Evolutionary conservation across 2,888 invertebrate species (phyloP), one percentile per base, ranked within the genome.

Genomic region (Plebejus melissa): DNA sequence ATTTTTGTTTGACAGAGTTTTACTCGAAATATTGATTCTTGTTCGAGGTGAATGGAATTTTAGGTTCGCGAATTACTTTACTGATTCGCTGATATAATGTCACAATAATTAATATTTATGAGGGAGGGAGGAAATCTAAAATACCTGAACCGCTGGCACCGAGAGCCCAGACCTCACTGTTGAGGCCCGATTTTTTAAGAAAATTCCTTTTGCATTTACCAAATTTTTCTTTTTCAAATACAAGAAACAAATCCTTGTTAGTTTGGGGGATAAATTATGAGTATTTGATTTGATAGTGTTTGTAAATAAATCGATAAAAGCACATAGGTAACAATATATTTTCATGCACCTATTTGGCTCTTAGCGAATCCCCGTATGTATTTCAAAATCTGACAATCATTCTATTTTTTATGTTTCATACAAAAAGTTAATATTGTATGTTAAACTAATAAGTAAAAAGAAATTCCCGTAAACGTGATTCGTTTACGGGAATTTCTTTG

Each of bases 401-500:
- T n/a, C 1, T 2, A n/a, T n/a, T 2, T 70, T 9, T 1, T 16
- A 46, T 50, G 6, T 54, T 54, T 16, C 16, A 16, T 54, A 16
- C 74, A 60, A 74, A 74, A 77, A 75, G 69, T 75, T 77, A 75
- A 65, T 70, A 74, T 60, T 69, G 69, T 76, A 76, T 75, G 75
- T 74, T 74, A 70, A 69, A 75, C 74, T 38, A 76, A 79, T 76
- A 76, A 76, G 76, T 77, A 77, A 69, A 60, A 77, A 78, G 81
- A 84, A 75, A 81, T 81, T 81, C 81, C 78, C 78, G 77, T 78
- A 78, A 83, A 86, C 83, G 83, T 81, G 83, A 83, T n/a, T n/a
- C 22, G 22, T 22, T 22, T 0, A 22, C 22, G 22, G 22, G 22
- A 22, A 22, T 22, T 22, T 22, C 22, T 22, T 83, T 84, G 79